These are phyloP conservation scores for Saccostrea cuccullata DNA, from an alignment of 1,140 invertebrate genomes.

Conservation along the genomic window DNA sequence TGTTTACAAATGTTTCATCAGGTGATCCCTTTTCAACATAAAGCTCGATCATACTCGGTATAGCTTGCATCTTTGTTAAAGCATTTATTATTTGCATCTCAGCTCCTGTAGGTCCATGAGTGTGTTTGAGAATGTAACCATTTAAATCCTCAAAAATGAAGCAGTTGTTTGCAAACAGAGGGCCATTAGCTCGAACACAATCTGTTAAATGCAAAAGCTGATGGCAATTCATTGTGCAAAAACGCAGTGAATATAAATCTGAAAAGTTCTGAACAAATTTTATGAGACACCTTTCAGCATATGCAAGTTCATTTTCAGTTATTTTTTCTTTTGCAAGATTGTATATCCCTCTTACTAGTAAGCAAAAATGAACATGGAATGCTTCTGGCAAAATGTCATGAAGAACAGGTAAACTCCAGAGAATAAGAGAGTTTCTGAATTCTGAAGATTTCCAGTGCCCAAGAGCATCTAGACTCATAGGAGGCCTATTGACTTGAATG, in stretches of 20 bases:
- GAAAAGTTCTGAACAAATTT: conserved; percentile 38
- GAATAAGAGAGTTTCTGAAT: neutral
- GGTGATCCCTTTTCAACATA: conserved; percentile 23
- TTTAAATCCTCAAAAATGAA: conserved; percentile 49
- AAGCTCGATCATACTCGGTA: conserved; percentile 4
- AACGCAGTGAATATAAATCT: conserved; percentile 5
- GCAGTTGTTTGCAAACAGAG: conserved; percentile 44
- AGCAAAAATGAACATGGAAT: neutral
- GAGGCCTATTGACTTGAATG: conserved; percentile 33
- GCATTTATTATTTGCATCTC: conserved; percentile 41
- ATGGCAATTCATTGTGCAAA: conserved; percentile 45
- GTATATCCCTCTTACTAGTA: neutral
- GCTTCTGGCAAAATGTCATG: neutral
- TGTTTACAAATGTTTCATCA: conserved; percentile 4
- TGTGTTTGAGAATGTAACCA: conserved; percentile 34
- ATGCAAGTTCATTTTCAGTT: neutral
- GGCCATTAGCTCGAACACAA: conserved; percentile 48
- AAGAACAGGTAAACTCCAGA: neutral
- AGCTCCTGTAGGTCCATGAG: conserved; percentile 32
- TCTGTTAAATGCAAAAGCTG: conserved; percentile 35
- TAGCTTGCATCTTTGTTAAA: conserved; percentile 42
- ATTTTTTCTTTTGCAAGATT: conserved; percentile 35
- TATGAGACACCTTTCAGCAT: conserved; percentile 41
- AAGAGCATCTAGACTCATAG: conserved; percentile 34
- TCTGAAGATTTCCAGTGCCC: conserved; percentile 59